Conservation (phyloP, 1,140 invertebrate genomes). For the Drosophila rhopaloa region DNA sequence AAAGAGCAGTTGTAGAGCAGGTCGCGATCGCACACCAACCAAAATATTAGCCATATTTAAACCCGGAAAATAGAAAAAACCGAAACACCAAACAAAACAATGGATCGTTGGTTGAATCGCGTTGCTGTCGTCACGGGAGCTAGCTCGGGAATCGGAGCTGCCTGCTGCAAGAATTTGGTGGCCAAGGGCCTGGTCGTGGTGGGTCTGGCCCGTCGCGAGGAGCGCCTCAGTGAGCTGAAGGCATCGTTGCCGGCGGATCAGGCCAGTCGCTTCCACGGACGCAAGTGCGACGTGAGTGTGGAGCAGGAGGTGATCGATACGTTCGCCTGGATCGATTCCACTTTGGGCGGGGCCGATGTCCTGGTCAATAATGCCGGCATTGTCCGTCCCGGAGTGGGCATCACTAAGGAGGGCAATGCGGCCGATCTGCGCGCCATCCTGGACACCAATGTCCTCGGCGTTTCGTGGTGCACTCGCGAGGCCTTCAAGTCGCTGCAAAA, state of each 20-base stretch:
- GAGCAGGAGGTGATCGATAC: conserved; percentile 88
- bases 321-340: conserved; percentile 88
- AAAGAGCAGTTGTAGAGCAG: conserved; percentile 15
- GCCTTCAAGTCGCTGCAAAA: conserved; percentile 88
- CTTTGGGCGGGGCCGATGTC: conserved; percentile 88
- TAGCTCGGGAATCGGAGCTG: conserved; percentile 87
- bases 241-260: conserved; percentile 52
- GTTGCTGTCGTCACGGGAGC: conserved; percentile 82
- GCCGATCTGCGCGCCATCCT: conserved; percentile 70
- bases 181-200: conserved; percentile 87
- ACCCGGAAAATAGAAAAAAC: neutral
- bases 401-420: conserved; percentile 40
- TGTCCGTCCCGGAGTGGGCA: conserved; percentile 14
- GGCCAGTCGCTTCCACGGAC: conserved; percentile 84
- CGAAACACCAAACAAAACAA: conserved; percentile 1
- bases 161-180: conserved; percentile 84
- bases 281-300: conserved; percentile 87
- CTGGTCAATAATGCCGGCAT: conserved; percentile 91
- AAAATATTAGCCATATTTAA: neutral
- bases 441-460: conserved; percentile 89
- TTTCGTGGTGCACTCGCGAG: conserved; percentile 88
- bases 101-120: conserved; percentile 79
- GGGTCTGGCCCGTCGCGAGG: conserved; percentile 88
- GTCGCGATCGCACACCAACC: neutral
- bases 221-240: conserved; percentile 85